Percentiles rank a stretch among this genome's conserved stretches.
These are phyloP conservation scores for Saccopteryx bilineata DNA, from an alignment of 2,113 vertebrate species.

Conservation along the genomic window DNA sequence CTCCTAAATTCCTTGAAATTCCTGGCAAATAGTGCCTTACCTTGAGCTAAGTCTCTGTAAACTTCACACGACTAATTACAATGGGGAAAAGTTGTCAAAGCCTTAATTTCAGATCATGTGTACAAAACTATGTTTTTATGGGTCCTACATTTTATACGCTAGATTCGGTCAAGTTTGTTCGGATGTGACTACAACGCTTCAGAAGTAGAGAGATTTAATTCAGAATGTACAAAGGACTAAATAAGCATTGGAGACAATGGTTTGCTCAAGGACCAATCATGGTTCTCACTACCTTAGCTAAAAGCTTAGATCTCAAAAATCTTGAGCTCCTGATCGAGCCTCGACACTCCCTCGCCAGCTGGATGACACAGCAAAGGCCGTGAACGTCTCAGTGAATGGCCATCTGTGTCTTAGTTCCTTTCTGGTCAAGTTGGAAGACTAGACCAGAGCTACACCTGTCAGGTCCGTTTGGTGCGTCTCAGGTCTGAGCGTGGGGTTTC, in stretches of 20 bases:
- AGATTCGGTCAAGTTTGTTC: not conserved
- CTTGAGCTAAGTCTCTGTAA: not conserved
- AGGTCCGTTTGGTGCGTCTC: not conserved
- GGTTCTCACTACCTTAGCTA: not conserved
- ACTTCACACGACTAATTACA: not conserved
- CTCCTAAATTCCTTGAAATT: not conserved
- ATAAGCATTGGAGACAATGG: not conserved
- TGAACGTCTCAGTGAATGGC: too few relatives aligned
- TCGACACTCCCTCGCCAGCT: not conserved
- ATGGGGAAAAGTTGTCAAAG: not conserved
- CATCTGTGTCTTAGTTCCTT: not conserved
- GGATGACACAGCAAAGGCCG: not conserved
- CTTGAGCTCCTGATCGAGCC: not conserved
- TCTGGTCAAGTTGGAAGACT: not conserved
- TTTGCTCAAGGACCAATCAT: not conserved
- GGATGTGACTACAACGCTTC: not conserved
- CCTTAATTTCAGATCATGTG: not conserved
- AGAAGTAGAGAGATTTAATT: conserved; percentile 31
- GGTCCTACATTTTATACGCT: not conserved
- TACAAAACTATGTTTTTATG: not conserved
- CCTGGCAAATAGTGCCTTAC: not conserved
- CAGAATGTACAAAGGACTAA: not conserved
- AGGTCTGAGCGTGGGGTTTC: not conserved
- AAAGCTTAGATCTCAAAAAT: conserved; percentile 12
- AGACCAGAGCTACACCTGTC: not conserved